Evolutionary conservation across 2,113 vertebrate genomes (phyloP).

Genomic region (Dipodomys spectabilis): DNA sequence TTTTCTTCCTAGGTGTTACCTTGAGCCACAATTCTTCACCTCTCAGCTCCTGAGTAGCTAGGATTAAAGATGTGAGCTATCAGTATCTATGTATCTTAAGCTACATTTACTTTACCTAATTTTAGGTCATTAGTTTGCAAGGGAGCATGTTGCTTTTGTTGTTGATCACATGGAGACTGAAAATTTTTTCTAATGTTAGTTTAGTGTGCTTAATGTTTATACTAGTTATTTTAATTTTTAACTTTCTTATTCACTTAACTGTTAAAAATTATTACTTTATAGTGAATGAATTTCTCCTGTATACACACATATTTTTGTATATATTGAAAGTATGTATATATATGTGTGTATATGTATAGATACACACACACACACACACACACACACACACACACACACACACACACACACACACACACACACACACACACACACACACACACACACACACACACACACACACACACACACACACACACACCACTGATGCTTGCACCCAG

Average conservation of each 20-base stretch:
- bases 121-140: constrained; percentile 2
- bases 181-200: neutral
- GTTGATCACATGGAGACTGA: neutral
- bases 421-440: no score
- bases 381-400: no score
- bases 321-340: no score
- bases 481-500: neutral
- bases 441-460: neutral
- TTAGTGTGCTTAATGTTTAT: neutral
- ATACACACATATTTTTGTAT: neutral
- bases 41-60: no score
- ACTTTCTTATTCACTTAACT: neutral
- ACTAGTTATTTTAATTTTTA: neutral
- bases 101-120: neutral
- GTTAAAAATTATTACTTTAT: neutral
- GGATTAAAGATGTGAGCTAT: no score
- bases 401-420: neutral
- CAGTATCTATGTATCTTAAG: no score
- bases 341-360: no score
- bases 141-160: neutral
- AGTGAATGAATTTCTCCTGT: neutral
- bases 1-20: no score
- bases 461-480: neutral
- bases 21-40: no score
- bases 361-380: no score